Percentiles rank a stretch among this genome's conserved stretches.
phyloP scores from a whole-genome alignment of 2,888 invertebrate genomes.

The Ephialtes manifestator region DNA sequence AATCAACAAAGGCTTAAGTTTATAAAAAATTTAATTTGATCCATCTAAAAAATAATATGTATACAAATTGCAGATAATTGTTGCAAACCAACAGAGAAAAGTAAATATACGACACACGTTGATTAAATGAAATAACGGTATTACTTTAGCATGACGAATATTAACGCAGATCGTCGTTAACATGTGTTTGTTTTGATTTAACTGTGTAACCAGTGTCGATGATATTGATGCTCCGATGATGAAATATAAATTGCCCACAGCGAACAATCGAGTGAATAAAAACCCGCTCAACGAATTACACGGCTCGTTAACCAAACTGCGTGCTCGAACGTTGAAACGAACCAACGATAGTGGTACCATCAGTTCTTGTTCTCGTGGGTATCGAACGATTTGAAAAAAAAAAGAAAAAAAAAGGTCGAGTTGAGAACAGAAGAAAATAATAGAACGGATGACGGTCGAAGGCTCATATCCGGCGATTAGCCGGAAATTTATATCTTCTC shows the following conservation, averaged over 20 bases:
- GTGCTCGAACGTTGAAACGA: slow-evolving; percentile 40
- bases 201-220: slow-evolving; percentile 16
- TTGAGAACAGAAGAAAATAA: slow-evolving; percentile 54
- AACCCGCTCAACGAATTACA: slow-evolving; percentile 60
- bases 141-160: too few species aligned
- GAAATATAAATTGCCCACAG: slow-evolving; percentile 53
- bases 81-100: too few species aligned
- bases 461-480: slow-evolving; percentile 62
- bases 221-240: slow-evolving; percentile 43
- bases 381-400: slow-evolving; percentile 47
- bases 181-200: not conserved
- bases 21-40: too few species aligned
- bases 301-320: slow-evolving; percentile 64
- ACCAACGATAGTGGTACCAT: slow-evolving; percentile 6
- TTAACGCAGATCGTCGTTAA: not conserved
- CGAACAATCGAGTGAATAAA: slow-evolving; percentile 60
- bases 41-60: too few species aligned
- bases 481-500: slow-evolving; percentile 64
- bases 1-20: too few species aligned
- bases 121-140: too few species aligned
- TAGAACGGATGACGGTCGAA: slow-evolving; percentile 61
- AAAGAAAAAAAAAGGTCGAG: slow-evolving; percentile 47
- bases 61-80: too few species aligned
- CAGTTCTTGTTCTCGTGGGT: slow-evolving; percentile 6
- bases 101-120: too few species aligned